phyloP scores from a whole-genome alignment of 1,140 invertebrate species.

The Oryzaephilus surinamensis region DNA sequence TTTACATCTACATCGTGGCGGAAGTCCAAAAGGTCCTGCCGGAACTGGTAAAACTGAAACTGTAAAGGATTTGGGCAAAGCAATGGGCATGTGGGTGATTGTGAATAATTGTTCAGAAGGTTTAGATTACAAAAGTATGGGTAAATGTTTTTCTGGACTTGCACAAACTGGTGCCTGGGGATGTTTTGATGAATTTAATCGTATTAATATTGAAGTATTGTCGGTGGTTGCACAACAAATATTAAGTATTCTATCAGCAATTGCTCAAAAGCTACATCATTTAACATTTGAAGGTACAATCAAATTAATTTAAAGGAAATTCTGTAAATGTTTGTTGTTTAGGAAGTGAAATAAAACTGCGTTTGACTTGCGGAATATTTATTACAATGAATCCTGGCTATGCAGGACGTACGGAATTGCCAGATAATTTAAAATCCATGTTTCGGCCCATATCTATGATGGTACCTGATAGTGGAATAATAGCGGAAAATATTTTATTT shows the following conservation, averaged over 20 bases:
- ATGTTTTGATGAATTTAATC: constrained; percentile 92
- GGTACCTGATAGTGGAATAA: constrained; percentile 80
- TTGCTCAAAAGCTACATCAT: constrained; percentile 8
- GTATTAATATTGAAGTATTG: constrained; percentile 82
- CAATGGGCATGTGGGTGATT: constrained; percentile 61
- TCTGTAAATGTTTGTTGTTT: no score
- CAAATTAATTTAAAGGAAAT: no score
- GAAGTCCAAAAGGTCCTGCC: constrained; percentile 62
- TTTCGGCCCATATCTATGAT: constrained; percentile 82
- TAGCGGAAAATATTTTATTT: constrained; percentile 80
- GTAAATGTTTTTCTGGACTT: constrained; percentile 51
- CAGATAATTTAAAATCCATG: constrained; percentile 64
- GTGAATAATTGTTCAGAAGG: constrained; percentile 72
- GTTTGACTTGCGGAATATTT: constrained; percentile 55
- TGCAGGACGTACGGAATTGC: constrained; percentile 61
- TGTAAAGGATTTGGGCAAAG: constrained; percentile 64
- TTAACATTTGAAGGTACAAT: constrained; percentile 63
- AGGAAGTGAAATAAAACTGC: constrained; percentile 43
- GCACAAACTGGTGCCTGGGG: constrained; percentile 80
- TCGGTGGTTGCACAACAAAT: constrained; percentile 79
- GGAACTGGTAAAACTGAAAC: constrained; percentile 70
- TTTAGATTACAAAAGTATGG: constrained; percentile 59
- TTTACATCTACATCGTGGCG: constrained; percentile 57
- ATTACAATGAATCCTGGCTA: constrained; percentile 72
- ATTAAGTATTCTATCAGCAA: constrained; percentile 50